Percentiles rank a stretch among this genome's conserved stretches.
These are phyloP conservation scores for Orycteropus afer DNA, from an alignment of 2,113 vertebrate species.

Conservation along the genomic window DNA sequence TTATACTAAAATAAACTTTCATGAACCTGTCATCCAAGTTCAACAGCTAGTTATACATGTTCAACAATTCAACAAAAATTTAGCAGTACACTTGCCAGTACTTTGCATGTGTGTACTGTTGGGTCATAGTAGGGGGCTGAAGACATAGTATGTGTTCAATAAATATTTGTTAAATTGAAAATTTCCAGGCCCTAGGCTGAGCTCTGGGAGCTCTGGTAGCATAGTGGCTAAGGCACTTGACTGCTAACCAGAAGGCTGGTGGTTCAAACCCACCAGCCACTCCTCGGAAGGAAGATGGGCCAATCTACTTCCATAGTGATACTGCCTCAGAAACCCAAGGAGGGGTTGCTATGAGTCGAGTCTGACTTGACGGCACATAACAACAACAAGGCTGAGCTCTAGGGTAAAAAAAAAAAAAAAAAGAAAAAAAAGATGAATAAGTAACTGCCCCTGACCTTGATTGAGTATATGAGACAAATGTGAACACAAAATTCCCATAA, in stretches of 20 bases:
- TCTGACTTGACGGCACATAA: too few species aligned
- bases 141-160: not conserved
- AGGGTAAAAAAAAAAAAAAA: too few species aligned
- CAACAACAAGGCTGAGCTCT: not conserved
- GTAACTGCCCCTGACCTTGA: not conserved
- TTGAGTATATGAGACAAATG: not conserved
- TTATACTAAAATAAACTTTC: not conserved
- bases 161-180: not conserved
- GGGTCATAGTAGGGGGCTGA: not conserved
- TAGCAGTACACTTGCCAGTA: not conserved
- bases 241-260: too few species aligned
- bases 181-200: not conserved
- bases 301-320: too few species aligned
- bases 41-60: not conserved
- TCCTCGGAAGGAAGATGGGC: too few species aligned
- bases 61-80: not conserved
- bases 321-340: too few species aligned
- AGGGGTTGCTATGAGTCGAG: too few species aligned
- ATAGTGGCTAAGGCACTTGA: too few species aligned
- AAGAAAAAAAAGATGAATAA: constrained; percentile 23
- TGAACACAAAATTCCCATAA: not conserved
- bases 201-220: too few species aligned
- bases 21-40: not conserved
- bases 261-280: too few species aligned
- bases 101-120: not conserved